Evolutionary conservation across 2,797 vertebrate species (phyloP), one percentile per base, ranked within the genome.

Genomic region (Anguilla anguilla): DNA sequence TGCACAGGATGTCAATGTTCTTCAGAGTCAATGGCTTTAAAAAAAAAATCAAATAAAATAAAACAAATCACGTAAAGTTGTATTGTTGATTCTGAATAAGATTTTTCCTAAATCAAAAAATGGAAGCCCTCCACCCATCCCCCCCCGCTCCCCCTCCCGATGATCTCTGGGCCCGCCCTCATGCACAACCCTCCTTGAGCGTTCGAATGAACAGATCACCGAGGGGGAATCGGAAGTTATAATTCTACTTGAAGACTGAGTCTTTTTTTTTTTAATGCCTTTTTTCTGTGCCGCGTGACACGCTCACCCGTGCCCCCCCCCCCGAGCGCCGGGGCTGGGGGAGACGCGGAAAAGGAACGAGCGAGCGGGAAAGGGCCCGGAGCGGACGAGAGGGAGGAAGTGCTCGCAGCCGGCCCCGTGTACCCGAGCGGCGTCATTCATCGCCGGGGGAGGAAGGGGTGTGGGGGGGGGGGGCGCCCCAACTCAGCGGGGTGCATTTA

Each of bases 351-450:
- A 89, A 90, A 64, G 1, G 64, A 35, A 57, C 25, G 39, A 59
- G 25, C 9, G 74, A 61, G 28, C 11, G 55, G 46, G 49, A 15
- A 31, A 19, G 9, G 51, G 13, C 93, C 93, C 92, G 93, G 93
- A 88, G 88, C 35, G 35, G 1, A 35, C 35, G 35, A 35, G 35
- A 35, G 83, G 87, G 92, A 95, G 95, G 95, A 96, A 96, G 94
- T 94, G 93, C 94, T 93, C 92, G 92, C 88, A 93, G 93, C 92
- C 87, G 94, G 92, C 91, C 94, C 93, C 90, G 89, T 89, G 83
- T 91, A 90, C 91, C 94, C 93, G 87, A 88, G 92, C 91, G 91
- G 91, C 90, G 92, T 94, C 94, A 95, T 96, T 94, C 92, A 96
- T 96, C 94, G 96, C 88, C 0, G 6, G 22, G 4, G 35, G 84